Base-by-base conservation (phyloP, 2,797 vertebrate genomes). In the Triplophysa bombifrons region DNA sequence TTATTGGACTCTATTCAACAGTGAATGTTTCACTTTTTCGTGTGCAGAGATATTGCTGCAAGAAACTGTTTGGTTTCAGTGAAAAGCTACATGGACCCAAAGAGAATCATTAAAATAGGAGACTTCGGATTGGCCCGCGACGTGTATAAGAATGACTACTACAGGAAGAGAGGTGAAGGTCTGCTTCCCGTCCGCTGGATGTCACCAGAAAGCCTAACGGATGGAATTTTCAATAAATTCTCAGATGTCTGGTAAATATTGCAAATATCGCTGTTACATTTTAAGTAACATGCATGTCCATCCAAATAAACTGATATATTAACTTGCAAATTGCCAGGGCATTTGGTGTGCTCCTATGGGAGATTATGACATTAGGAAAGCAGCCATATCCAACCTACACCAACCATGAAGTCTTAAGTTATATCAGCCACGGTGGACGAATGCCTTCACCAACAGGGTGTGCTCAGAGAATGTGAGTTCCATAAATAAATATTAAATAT, bases 131-230 rank as follows among this genome's bases (percentile, higher is more conserved):
- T 95, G 0, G 91, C 92, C 0, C 90, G 93, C 68, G 93, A 94
- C 71, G 83, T 93, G 80, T 94, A 94, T 82, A 94, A 93, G 90
- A 93, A 91, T 16, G 91, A 94, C 84, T 94, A 94, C 74, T 95
- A 94, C 19, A 93, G 93, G 64, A 94, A 94, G 84, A 92, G 85
- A 75, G 94, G 93, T 46, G 93, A 95, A 87, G 93, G 93, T 1
- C 74, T 94, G 12, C 89, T 95, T 0, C 94, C 93, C 48, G 89
- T 95, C 34, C 90, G 92, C 81, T 95, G 94, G 93, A 94, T 94
- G 94, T 89, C 93, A 85, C 93, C 92, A 14, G 93, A 94, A 87
- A 94, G 93, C 81, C 85, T 94, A 55, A 82, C 90, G 80, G 93
- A 94, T 56, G 94, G 93, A 50, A 83, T 94, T 82, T 95, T 95